Evolutionary conservation across 2,797 vertebrate species (phyloP).

Genomic region (Lerista edwardsae): DNA sequence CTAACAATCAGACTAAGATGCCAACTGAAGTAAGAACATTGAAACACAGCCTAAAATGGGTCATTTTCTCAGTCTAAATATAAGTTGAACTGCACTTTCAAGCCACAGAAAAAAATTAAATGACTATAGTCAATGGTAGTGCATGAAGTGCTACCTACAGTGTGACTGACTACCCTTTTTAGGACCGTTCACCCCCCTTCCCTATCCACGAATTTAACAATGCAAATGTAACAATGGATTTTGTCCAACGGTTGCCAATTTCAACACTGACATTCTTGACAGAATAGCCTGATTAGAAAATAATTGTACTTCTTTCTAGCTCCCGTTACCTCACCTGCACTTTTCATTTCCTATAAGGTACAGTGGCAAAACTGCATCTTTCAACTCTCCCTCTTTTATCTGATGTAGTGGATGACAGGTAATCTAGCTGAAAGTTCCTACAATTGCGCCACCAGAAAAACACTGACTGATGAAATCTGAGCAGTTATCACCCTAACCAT

Average conservation of each 20-base stretch:
- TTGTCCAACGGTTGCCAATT: slow-evolving; percentile 68
- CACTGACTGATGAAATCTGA: slow-evolving; percentile 98
- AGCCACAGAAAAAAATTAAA: slow-evolving; percentile 59
- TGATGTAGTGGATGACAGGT: slow-evolving; percentile 97
- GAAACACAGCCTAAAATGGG: slow-evolving; percentile 63
- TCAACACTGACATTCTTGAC: slow-evolving; percentile 71
- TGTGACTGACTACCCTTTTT: slow-evolving; percentile 51
- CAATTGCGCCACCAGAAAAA: slow-evolving; percentile 93
- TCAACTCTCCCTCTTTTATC: slow-evolving; percentile 89
- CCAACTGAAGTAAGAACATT: slow-evolving; percentile 52
- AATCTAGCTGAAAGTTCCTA: slow-evolving; percentile 99
- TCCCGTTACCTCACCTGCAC: slow-evolving; percentile 81
- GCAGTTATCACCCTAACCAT: slow-evolving; percentile 99
- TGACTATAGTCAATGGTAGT: slow-evolving; percentile 41
- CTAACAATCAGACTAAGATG: slow-evolving; percentile 50
- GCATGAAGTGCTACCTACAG: slow-evolving; percentile 53
- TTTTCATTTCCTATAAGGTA: slow-evolving; percentile 86
- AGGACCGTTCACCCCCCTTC: slow-evolving; percentile 29
- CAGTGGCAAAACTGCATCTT: slow-evolving; percentile 88
- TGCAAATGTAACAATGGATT: slow-evolving; percentile 73
- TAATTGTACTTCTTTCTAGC: slow-evolving; percentile 74
- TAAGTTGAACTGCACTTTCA: slow-evolving; percentile 53
- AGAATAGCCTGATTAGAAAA: slow-evolving; percentile 79
- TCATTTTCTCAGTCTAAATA: slow-evolving; percentile 58
- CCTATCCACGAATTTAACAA: slow-evolving; percentile 64